Conservation (phyloP, 2,888 invertebrate species). For the Cryptocheilus praepositus region DNA sequence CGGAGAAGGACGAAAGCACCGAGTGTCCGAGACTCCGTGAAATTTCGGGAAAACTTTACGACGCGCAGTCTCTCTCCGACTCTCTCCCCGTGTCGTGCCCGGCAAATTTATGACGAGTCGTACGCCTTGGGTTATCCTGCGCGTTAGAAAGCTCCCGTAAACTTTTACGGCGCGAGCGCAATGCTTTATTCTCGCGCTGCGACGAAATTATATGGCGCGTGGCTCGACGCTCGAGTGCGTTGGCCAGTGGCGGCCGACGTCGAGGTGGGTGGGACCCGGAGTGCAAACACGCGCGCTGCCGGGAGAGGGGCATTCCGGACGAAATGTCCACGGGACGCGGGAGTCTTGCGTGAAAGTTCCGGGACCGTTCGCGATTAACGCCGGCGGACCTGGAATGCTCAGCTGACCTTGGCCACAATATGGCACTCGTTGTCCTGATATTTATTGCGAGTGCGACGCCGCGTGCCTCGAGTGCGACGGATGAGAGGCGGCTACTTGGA, state of each 20-base stretch:
- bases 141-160: conserved; percentile 51
- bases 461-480: no score
- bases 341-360: conserved; percentile 4
- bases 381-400: no score
- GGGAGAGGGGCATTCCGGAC: conserved; percentile 8
- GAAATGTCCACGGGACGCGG: not conserved
- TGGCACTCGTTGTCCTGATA: no score
- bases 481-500: no score
- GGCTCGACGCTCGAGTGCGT: conserved; percentile 42
- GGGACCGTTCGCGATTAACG: not conserved
- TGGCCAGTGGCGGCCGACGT: conserved; percentile 21
- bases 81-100: conserved; percentile 1
- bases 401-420: no score
- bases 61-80: not conserved
- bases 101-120: conserved; percentile 59
- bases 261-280: conserved; percentile 11
- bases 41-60: conserved; percentile 19
- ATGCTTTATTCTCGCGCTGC: not conserved
- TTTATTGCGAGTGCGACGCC: no score
- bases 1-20: not conserved
- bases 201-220: conserved; percentile 65
- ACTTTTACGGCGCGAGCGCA: conserved; percentile 47
- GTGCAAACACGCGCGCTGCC: not conserved
- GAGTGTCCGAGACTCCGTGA: conserved; percentile 2
- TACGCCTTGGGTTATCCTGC: conserved; percentile 51